phyloP scores from a whole-genome alignment of 2,113 vertebrate species.

The Spea multiplicata region DNA sequence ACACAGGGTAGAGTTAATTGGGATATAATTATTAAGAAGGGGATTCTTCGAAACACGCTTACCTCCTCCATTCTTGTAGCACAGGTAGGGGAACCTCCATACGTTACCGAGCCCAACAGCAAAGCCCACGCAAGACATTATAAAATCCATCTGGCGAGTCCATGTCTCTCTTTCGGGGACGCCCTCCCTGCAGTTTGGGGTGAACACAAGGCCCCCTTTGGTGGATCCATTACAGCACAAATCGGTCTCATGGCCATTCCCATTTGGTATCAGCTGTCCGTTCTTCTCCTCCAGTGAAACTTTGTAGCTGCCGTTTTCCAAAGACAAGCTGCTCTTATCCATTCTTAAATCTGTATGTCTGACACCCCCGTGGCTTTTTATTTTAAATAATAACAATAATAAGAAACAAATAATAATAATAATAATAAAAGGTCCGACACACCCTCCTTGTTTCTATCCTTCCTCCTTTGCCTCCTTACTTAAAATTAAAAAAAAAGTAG shows the following conservation, averaged over 20 bases:
- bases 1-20: too few relatives aligned
- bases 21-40: too few relatives aligned
- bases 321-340: slow-evolving; percentile 37
- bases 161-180: slow-evolving; percentile 64
- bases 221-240: slow-evolving; percentile 38
- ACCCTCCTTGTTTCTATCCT: not conserved
- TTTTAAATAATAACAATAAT: not conserved
- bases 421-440: not conserved
- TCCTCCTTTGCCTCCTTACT: not conserved
- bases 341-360: not conserved
- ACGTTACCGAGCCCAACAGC: slow-evolving; percentile 61
- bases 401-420: not conserved
- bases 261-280: slow-evolving; percentile 60
- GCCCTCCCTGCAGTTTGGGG: slow-evolving; percentile 45
- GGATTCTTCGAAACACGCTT: slow-evolving; percentile 29
- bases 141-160: slow-evolving; percentile 64
- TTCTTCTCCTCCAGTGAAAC: slow-evolving; percentile 64
- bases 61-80: slow-evolving; percentile 65
- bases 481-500: slow-evolving; percentile 8
- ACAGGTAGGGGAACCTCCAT: slow-evolving; percentile 62
- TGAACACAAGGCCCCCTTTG: slow-evolving; percentile 57
- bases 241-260: slow-evolving; percentile 55
- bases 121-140: slow-evolving; percentile 64
- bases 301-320: slow-evolving; percentile 59
- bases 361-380: too few relatives aligned